Evolutionary conservation across 1,140 invertebrate genomes (phyloP), one percentile per base, ranked within the genome.

Genomic region (Notospermus geniculatus): DNA sequence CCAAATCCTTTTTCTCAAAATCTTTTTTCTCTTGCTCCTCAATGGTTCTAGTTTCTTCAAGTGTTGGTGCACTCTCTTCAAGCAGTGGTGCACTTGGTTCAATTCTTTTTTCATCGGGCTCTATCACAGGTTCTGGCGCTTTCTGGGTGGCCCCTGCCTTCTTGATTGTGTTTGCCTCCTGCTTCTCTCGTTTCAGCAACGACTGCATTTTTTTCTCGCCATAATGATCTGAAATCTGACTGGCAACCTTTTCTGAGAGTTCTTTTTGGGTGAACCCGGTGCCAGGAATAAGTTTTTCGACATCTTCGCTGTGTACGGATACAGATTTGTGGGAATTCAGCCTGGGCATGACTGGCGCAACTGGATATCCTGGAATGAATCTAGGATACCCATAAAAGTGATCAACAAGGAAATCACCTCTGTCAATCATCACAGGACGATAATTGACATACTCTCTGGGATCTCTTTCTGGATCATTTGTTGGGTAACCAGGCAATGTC

Each of bases 191-290:
- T 59, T 60, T 65, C 25, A 46, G 68, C 61, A 77, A 54, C 36
- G 74, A 57, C 23, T 65, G 62, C 43, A 60, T 63, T 30, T 46
- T 63, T 22, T 55, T 41, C 27, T 56, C 27, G 28, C 55, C 54
- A 11, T 45, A 62, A 54, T 73, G 68, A 30, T 72, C 70, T 50
- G 59, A 60, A 7, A 76, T 41, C 62, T 76, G 73, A 13, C 63
- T 66, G 19, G 54, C 54, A 11, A 78, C 67, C 57, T 73, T 73
- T 2, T 76, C 70, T n/a, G 75, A 54, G 46, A 78, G 55, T 39
- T 78, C 69, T 30, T 67, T 50, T 41, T 64, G 30, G 5, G 73
- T 77, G 30, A 77, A 52, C 15, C 71, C 57, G 22, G 73, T 79
- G 36, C 74, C 75, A 43, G 75, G 77, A 28, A 72, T 73, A 1